Base-by-base conservation (phyloP, 2,113 vertebrate genomes). In the Trinectes maculatus region DNA sequence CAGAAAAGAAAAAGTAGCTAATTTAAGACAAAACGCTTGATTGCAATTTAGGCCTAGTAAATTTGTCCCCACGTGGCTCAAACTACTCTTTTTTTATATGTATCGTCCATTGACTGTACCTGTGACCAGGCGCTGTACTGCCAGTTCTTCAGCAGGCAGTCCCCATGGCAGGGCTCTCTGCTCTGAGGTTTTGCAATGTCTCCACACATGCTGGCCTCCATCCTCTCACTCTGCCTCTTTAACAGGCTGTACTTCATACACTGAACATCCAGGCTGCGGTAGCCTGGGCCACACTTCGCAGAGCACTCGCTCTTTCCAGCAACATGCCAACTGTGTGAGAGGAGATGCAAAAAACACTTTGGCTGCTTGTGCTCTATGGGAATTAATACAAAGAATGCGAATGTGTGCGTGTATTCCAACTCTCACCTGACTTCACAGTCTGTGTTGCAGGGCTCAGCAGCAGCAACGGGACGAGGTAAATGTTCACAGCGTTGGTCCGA, bases 391-490 rank as follows among this genome's bases (percentile, higher is more conserved):
- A 57, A 25, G 33, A 4, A 13, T 8, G 4, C n/a, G 26, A 48
- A 12, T 37, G 7, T 25, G 13, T 46, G 25, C 48, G 36, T 63
- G 55, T 56, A 6, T 43, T n/a, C n/a, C n/a, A n/a, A n/a, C n/a
- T n/a, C n/a, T n/a, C 89, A 99, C 97, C 97, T 95, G 89, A 99
- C 90, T 88, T 98, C 95, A 90, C 97, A 99, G 46, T 98, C 94
- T 6, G 82, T 81, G 77, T 96, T 98, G 87, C 97, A 99, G 21
- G 90, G 87, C 84, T 99, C 95, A 16, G 82, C 90, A 21, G 90
- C 76, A 60, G 84, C 68, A 44, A 82, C 68, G 1, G 93, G 93
- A 8, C 80, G 77, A 44, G 94, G 85, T 75, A 91, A 67, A 74
- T 91, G 87, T 54, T 95, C 94, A 92, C 96, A 98, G 72, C 93